Percentiles rank a stretch among this genome's conserved stretches.
Evolutionary conservation across 2,113 vertebrate genomes (phyloP).

Genomic region (Urocolius indicus): DNA sequence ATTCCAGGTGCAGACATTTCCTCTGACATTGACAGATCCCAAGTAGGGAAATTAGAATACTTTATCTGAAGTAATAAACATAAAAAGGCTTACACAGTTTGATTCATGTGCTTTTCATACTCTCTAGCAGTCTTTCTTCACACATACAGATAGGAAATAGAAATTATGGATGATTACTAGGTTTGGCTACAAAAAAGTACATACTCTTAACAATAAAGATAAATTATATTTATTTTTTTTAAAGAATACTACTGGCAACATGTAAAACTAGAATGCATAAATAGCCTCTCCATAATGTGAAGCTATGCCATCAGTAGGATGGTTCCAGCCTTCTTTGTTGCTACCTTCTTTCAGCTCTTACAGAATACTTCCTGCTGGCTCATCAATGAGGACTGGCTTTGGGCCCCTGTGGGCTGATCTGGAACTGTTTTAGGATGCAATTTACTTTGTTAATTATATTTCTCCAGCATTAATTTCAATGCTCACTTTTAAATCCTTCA

Average conservation of each 20-base stretch:
- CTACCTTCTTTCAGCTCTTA: background rate
- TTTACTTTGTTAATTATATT: slow-evolving; percentile 57
- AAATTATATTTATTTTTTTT: background rate
- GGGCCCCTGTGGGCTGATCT: background rate
- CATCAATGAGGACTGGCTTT: background rate
- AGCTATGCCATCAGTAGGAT: background rate
- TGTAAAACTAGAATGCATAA: background rate
- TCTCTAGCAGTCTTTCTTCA: background rate
- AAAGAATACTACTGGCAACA: background rate
- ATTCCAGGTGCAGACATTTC: background rate
- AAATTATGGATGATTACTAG: background rate
- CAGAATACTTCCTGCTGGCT: background rate
- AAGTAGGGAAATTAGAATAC: background rate
- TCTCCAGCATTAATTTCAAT: slow-evolving; percentile 37
- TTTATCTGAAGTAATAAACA: slow-evolving; percentile 3
- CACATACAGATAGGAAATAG: background rate
- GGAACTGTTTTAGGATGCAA: slow-evolving; percentile 6
- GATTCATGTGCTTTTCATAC: background rate
- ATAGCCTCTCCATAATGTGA: background rate
- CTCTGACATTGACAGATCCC: background rate
- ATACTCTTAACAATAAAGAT: background rate
- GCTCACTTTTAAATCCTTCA: slow-evolving; percentile 46
- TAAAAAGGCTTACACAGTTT: background rate
- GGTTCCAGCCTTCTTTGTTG: background rate
- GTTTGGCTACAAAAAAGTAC: background rate